Evolutionary conservation across 2,888 invertebrate genomes (phyloP), one percentile per base, ranked within the genome.

Genomic region (Yponomeuta sedellus): DNA sequence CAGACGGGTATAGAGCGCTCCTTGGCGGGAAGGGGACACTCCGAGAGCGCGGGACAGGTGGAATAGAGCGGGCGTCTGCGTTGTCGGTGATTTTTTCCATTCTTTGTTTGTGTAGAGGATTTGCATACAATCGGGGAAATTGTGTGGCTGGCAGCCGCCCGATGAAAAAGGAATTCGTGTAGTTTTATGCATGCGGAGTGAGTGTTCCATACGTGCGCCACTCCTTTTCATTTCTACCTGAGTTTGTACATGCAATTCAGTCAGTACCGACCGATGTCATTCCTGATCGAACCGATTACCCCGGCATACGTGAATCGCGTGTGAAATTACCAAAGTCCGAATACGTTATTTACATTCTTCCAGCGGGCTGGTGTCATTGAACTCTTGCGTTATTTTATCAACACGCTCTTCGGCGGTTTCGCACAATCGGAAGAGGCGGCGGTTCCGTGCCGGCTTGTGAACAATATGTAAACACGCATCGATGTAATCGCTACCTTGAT

Each of bases 41-140:
- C 25, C 25, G 70, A 64, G 71, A 67, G 61, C 72, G 71, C 34
- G 76, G 74, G 73, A 75, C 85, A 83, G 84, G 82, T 85, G 83
- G 80, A 79, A 80, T 75, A 73, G 76, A 79, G 75, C 76, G 78
- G 82, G 82, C 82, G 83, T 85, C 84, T 86, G 79, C 80, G 69
- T 65, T 70, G 77, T 82, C 80, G 78, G 79, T 83, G 81, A 83
- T 86, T 85, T 88, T 87, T 85, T 64, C 57, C 86, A 85, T 85
- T 85, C 87, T 85, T 87, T 89, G 87, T 88, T 88, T 89, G 85
- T 82, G 74, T 76, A 74, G 77, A 83, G 85, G 87, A 87, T 89
- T 89, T 88, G 86, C 88, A 89, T 88, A 87, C 88, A 89, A 88
- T 88, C 84, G 85, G 83, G 82, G 86, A 88, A 88, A 87, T 89